Conservation (phyloP, 2,888 invertebrate species). For the Gasteruption jaculator region DNA sequence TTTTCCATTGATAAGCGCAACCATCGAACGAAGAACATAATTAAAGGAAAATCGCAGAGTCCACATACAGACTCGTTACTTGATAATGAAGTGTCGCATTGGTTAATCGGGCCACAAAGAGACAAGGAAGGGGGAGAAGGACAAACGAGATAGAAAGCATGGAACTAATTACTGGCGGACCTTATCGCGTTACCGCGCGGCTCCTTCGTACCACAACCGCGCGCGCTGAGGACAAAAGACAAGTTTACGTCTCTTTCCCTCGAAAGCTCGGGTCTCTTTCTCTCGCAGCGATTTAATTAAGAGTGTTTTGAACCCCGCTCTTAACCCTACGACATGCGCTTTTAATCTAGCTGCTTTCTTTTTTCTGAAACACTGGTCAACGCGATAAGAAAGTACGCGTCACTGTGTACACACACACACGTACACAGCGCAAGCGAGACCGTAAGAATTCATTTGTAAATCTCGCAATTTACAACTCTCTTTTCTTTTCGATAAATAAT, state of each 20-base stretch:
- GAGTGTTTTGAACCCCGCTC: constrained; percentile 15
- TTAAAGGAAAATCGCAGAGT: no score
- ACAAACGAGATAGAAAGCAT: constrained; percentile 31
- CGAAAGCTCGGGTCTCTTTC: constrained; percentile 6
- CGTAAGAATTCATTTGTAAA: no score
- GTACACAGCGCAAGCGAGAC: no score
- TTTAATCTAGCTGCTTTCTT: constrained; percentile 19
- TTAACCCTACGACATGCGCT: constrained; percentile 20
- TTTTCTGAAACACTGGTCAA: background rate
- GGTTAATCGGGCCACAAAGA: no score
- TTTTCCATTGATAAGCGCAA: no score
- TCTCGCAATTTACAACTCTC: no score
- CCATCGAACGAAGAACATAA: no score
- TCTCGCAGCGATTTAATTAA: constrained; percentile 23
- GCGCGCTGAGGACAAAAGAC: background rate
- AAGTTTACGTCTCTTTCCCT: constrained; percentile 1
- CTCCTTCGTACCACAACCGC: background rate
- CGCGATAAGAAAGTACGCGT: no score
- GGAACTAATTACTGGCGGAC: constrained; percentile 40
- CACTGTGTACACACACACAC: no score
- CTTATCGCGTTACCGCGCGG: constrained; percentile 30
- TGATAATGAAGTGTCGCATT: no score
- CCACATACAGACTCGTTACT: no score
- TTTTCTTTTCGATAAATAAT: no score
- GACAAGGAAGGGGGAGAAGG: constrained; percentile 8